phyloP scores from a whole-genome alignment of 2,113 vertebrate species.

The Eclectus roratus region DNA sequence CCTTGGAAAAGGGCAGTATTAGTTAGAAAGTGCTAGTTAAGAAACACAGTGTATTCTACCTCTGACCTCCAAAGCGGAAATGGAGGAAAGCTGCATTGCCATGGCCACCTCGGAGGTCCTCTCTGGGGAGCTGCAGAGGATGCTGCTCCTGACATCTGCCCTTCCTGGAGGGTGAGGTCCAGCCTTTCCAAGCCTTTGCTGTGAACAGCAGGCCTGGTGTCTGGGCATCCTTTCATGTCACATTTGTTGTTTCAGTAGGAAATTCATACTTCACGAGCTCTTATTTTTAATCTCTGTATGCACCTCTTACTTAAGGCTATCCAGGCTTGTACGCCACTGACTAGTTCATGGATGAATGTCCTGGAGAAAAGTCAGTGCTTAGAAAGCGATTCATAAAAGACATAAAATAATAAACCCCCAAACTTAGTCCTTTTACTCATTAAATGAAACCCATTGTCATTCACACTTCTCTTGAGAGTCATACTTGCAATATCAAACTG shows the following conservation, averaged over 20 bases:
- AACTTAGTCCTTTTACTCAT: background rate
- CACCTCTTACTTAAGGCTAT: background rate
- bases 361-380: background rate
- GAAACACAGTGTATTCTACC: background rate
- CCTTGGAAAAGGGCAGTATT: background rate
- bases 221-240: background rate
- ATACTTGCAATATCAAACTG: background rate
- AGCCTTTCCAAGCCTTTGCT: background rate
- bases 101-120: background rate
- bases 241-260: background rate
- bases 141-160: background rate
- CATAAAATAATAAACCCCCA: background rate
- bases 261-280: background rate
- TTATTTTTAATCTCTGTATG: background rate
- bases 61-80: background rate
- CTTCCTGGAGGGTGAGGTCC: background rate
- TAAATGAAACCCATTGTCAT: background rate
- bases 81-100: background rate
- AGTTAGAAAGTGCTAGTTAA: background rate
- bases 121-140: background rate
- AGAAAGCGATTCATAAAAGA: background rate
- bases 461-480: slow-evolving; percentile 20
- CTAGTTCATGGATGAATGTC: background rate
- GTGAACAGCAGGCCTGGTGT: background rate
- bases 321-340: background rate